phyloP scores from a whole-genome alignment of 2,113 vertebrate genomes.

The Engystomops pustulosus region DNA sequence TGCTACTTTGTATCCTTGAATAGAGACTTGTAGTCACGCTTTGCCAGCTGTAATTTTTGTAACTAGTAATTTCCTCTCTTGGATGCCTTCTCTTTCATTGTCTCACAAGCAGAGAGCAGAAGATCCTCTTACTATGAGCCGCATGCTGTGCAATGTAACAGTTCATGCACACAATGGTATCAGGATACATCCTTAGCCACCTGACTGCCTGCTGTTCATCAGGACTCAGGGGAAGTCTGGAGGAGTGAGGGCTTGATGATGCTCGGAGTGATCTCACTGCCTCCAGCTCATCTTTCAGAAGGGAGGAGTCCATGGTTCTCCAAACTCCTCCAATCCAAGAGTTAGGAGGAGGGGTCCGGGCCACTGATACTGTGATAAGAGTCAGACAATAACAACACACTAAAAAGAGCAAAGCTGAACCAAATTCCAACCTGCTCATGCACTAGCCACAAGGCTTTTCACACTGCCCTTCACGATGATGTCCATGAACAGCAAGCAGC shows the following conservation, averaged over 20 bases:
- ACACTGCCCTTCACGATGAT: slow-evolving; percentile 77
- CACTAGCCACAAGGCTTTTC: slow-evolving; percentile 62
- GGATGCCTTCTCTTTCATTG: slow-evolving; percentile 58
- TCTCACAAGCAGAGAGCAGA: slow-evolving; percentile 45
- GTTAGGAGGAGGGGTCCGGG: slow-evolving; percentile 61
- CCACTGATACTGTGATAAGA: slow-evolving; percentile 62
- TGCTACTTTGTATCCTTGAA: slow-evolving; percentile 41
- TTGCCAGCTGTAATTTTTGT: slow-evolving; percentile 58
- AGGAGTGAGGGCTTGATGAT: slow-evolving; percentile 58
- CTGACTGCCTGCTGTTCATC: slow-evolving; percentile 48
- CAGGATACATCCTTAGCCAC: slow-evolving; percentile 59
- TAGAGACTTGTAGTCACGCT: slow-evolving; percentile 52
- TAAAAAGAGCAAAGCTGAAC: slow-evolving; percentile 66
- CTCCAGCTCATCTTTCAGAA: slow-evolving; percentile 41
- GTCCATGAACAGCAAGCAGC: slow-evolving; percentile 96
- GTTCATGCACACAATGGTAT: slow-evolving; percentile 59
- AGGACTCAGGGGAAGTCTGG: background rate
- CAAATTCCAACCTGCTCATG: slow-evolving; percentile 61
- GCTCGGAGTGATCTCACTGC: slow-evolving; percentile 55
- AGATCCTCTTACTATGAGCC: slow-evolving; percentile 55
- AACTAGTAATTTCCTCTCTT: slow-evolving; percentile 57
- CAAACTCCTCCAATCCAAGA: slow-evolving; percentile 57
- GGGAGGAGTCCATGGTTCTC: slow-evolving; percentile 52
- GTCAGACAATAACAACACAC: slow-evolving; percentile 68
- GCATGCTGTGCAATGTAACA: slow-evolving; percentile 58